Percentiles rank a stretch among this genome's conserved stretches.
phyloP scores from a whole-genome alignment of 2,888 invertebrate species.

The Diachrysia chrysitis region DNA sequence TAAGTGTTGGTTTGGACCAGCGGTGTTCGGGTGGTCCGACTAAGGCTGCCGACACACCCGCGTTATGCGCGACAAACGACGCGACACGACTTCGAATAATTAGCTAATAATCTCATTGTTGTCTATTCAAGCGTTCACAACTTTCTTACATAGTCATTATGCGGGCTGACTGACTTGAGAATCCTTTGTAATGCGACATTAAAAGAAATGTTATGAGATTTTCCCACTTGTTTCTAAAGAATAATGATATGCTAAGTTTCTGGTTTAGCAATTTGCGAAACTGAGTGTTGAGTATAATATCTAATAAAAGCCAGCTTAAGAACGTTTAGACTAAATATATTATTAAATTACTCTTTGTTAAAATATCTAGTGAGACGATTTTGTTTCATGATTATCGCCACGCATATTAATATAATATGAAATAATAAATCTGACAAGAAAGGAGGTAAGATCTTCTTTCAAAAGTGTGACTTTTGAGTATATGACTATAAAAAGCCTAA shows the following conservation, averaged over 20 bases:
- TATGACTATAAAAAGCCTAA: no score
- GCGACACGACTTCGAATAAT: slow-evolving; percentile 63
- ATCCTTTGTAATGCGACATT: slow-evolving; percentile 54
- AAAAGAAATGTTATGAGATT: slow-evolving; percentile 50
- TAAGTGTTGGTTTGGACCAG: slow-evolving; percentile 62
- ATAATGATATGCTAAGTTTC: slow-evolving; percentile 39
- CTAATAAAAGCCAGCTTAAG: slow-evolving; percentile 45
- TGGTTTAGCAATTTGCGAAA: slow-evolving; percentile 51
- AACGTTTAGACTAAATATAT: slow-evolving; percentile 14
- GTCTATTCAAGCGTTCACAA: slow-evolving; percentile 62
- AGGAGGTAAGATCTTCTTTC: neutral
- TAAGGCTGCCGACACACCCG: slow-evolving; percentile 52
- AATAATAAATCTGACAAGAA: neutral
- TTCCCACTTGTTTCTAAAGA: slow-evolving; percentile 33
- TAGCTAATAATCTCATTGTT: slow-evolving; percentile 63
- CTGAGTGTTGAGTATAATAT: slow-evolving; percentile 34
- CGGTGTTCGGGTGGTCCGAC: slow-evolving; percentile 62
- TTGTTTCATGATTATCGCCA: neutral
- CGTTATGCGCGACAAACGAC: slow-evolving; percentile 52
- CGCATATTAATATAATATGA: no score
- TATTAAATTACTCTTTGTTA: slow-evolving; percentile 4
- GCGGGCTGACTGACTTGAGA: slow-evolving; percentile 46
- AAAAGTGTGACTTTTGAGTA: no score
- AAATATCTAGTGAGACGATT: neutral
- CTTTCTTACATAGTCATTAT: slow-evolving; percentile 60